Percentiles rank a stretch among this genome's conserved stretches.
phyloP scores from a whole-genome alignment of 30 jellyfish, hydroid and myxozoan genomes.

The Cassiopea andromeda region DNA sequence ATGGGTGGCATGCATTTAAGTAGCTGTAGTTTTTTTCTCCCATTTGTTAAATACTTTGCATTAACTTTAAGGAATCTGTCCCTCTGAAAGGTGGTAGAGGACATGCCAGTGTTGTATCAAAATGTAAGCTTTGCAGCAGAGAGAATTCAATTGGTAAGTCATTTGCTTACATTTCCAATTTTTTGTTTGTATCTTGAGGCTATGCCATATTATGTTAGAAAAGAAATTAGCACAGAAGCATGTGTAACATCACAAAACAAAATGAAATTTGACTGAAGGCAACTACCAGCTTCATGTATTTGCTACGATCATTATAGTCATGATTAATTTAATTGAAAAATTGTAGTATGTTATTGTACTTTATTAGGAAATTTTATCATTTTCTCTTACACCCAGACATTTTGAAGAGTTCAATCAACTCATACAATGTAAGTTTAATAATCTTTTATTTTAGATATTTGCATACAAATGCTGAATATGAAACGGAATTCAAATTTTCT shows the following conservation, averaged over 20 bases:
- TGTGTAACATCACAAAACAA: too few species aligned
- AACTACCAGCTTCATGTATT: too few species aligned
- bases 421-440: slow-evolving; percentile 70
- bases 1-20: too few species aligned
- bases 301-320: too few species aligned
- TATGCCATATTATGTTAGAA: too few species aligned
- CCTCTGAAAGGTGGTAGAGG: slow-evolving; percentile 96
- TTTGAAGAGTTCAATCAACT: slow-evolving; percentile 63
- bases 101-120: slow-evolving; percentile 89
- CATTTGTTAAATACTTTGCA: not conserved
- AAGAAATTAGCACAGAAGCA: too few species aligned
- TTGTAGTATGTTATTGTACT: not conserved
- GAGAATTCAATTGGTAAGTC: slow-evolving; percentile 88
- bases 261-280: too few species aligned
- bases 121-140: slow-evolving; percentile 88
- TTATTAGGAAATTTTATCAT: not conserved
- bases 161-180: not conserved
- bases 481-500: too few species aligned
- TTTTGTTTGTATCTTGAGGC: too few species aligned
- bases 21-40: not conserved
- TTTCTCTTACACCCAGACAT: slow-evolving; percentile 59
- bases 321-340: too few species aligned
- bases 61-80: slow-evolving; percentile 61
- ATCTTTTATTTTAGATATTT: not conserved
- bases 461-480: too few species aligned